Base-by-base conservation (phyloP, 2,113 vertebrate species). In the Chroicocephalus ridibundus region DNA sequence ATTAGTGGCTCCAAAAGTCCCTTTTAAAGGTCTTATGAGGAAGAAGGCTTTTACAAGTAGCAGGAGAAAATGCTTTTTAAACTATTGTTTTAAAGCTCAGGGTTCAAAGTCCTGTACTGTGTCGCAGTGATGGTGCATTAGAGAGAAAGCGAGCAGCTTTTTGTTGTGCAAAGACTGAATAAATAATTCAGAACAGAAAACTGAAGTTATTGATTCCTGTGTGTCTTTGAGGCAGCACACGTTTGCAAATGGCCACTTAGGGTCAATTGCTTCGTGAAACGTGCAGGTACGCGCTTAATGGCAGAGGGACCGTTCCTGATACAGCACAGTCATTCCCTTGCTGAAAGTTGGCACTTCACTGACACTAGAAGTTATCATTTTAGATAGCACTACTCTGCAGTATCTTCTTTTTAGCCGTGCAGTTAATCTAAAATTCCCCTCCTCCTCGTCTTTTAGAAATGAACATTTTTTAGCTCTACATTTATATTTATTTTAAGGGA, bases 181-280 rank as follows among this genome's bases (percentile, higher is more conserved):
- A 31, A 93, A 96, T 96, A 94, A 95, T 96, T 94, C 66, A 91
- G 74, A 72, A 2, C 1, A 95, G 81, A 54, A 95, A 66, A 49
- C n/a, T 72, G 49, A 65, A 38, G 34, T 82, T 95, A 89, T 66
- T 77, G 96, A 95, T 96, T 95, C 27, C 52, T 64, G 15, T 31
- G 15, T 0, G 0, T 88, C 83, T 61, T 93, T 82, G 49, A 87
- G 42, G 79, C 61, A 80, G 66, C 25, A 21, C 38, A 44, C 0
- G 34, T 25, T 82, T 91, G 52, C 44, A 87, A 85, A 94, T 92
- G 70, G 74, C 40, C 42, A 38, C 88, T 82, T 85, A 57, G 77
- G 72, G 76, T 87, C 4, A 3, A 80, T 69, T 58, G 54, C 74
- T 82, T 87, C 1, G 5, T 74, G 83, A 87, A 54, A 55, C 32